A percentile compares a stretch with the other conserved stretches of the same genome.
phyloP scores from a whole-genome alignment of 2,888 invertebrate genomes.

The Cryptops parisi region DNA sequence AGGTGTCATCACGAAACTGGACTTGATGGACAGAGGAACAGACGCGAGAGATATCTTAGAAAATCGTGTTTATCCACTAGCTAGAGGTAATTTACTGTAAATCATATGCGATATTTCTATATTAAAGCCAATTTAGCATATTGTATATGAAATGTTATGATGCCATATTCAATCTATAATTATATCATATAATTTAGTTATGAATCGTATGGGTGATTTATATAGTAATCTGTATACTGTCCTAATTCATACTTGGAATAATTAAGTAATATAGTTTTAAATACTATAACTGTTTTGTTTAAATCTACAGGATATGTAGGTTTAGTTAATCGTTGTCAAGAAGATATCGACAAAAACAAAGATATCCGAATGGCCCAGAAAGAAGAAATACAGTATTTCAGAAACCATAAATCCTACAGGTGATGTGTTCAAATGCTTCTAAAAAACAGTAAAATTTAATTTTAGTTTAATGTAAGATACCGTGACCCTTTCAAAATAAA shows the following conservation, averaged over 20 bases:
- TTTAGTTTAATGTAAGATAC: too few species aligned
- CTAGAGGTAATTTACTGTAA: constrained; percentile 23
- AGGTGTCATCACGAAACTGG: constrained; percentile 35
- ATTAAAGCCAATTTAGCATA: too few species aligned
- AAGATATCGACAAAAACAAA: not conserved
- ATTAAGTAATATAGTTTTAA: too few species aligned
- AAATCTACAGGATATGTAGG: constrained; percentile 9
- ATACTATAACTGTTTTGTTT: too few species aligned
- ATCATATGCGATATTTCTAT: too few species aligned
- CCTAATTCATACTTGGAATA: too few species aligned
- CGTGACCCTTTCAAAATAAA: not conserved
- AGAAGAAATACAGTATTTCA: constrained; percentile 5
- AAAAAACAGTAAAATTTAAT: not conserved
- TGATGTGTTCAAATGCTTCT: not conserved
- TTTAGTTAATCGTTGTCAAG: constrained; percentile 5
- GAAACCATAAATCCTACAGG: not conserved
- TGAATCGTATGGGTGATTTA: too few species aligned
- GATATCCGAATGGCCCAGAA: constrained; percentile 4
- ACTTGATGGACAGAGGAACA: constrained; percentile 36
- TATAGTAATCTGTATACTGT: too few species aligned
- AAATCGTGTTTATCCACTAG: constrained; percentile 29
- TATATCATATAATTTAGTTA: too few species aligned
- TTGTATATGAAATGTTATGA: not conserved
- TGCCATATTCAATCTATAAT: too few species aligned
- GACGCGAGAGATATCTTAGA: constrained; percentile 34